phyloP scores from a whole-genome alignment of 2,888 invertebrate genomes.

The Drosophila ustulata region DNA sequence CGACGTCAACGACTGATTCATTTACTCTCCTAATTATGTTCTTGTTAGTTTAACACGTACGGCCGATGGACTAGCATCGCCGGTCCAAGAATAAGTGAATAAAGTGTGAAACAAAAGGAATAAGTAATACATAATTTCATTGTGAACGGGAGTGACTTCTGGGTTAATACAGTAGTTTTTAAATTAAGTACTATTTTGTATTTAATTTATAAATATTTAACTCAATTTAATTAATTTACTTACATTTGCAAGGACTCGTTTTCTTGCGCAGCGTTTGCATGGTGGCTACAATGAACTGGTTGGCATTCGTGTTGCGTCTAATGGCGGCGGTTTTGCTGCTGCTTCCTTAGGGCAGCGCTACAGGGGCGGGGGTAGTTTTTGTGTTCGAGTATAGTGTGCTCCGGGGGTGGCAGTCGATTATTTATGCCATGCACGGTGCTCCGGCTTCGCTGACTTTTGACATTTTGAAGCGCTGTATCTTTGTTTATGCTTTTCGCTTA shows the following conservation, averaged over 20 bases:
- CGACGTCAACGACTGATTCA: too few species aligned
- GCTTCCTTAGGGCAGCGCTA: conserved; percentile 10
- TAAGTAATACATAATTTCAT: too few species aligned
- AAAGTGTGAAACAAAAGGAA: too few species aligned
- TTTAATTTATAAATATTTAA: neutral
- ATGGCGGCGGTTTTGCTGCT: conserved; percentile 61
- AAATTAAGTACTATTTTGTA: neutral
- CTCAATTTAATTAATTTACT: conserved; percentile 86
- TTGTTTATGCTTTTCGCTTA: conserved; percentile 25
- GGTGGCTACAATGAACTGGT: conserved; percentile 81
- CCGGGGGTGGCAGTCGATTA: conserved; percentile 36
- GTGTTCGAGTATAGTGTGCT: conserved; percentile 14
- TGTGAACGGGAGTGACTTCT: too few species aligned
- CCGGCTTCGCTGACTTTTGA: conserved; percentile 46
- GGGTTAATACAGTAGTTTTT: too few species aligned
- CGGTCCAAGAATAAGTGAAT: too few species aligned
- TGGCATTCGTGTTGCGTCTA: conserved; percentile 77
- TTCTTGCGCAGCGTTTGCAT: conserved; percentile 97
- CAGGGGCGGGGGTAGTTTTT: conserved; percentile 21
- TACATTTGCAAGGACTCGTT: conserved; percentile 97
- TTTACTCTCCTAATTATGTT: too few species aligned
- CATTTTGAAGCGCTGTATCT: conserved; percentile 31
- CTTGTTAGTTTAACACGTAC: too few species aligned
- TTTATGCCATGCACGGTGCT: conserved; percentile 34
- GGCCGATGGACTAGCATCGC: too few species aligned